Base-by-base conservation (phyloP, 2,797 vertebrate genomes). In the Pipistrellus kuhlii region DNA sequence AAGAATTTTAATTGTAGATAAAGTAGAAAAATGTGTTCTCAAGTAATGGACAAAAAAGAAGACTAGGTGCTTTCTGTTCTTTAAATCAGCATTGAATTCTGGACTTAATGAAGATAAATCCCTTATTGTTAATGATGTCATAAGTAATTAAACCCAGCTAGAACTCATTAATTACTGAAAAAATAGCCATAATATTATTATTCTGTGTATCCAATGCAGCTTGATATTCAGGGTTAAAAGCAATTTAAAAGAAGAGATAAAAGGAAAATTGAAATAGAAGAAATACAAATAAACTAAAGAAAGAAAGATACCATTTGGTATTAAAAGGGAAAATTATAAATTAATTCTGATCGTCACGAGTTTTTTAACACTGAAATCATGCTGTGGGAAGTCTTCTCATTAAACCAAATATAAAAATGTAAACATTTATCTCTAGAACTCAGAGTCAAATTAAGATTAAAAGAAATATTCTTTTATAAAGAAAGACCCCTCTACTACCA, bases 91-190 rank as follows among this genome's bases (percentile, higher is more conserved):
- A 92, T 0, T 84, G 75, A 76, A 75, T 21, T 23, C 27, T 83
- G 20, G 51, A 85, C 75, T 94, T 82, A 92, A 76, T 88, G n/a
- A 92, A 91, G 80, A 88, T 38, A 90, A 85, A 90, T 87, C 18
- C 8, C 48, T 84, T 87, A 80, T 78, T 91, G 38, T 90, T 87
- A 66, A 68, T 66, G 88, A 85, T 83, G 32, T 32, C 62, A 85
- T 78, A 92, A 71, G 82, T 59, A 85, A 92, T 88, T 85, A 85
- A 90, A 35, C 94, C 81, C 51, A 94, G 62, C 57, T 48, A 92
- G 35, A 91, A 89, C 38, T 80, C 71, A 81, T 72, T 91, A 73
- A 82, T 48, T 96, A 55, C 77, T 69, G 94, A 96, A 55, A 80
- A 96, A 73, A 88, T 9, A 91, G 48, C 55, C 44, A 57, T 51